Conservation (phyloP, 2,113 vertebrate genomes). For the Gymnarchus niloticus region DNA sequence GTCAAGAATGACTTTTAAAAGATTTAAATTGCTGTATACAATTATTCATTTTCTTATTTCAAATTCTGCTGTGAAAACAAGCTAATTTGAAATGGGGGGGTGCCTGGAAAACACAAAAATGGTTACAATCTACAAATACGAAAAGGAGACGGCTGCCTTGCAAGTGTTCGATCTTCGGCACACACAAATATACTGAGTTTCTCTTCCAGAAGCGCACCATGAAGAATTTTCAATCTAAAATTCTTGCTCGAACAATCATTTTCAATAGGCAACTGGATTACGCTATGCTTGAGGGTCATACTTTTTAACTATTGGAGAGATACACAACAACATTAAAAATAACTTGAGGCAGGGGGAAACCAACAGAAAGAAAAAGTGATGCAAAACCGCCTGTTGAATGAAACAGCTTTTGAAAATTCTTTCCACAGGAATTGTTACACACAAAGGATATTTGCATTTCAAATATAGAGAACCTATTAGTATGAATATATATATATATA, state of each 20-base stretch:
- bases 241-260: not conserved
- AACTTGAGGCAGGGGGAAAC: no score
- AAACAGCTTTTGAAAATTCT: slow-evolving; percentile 50
- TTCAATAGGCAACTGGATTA: not conserved
- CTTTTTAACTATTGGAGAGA: not conserved
- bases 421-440: slow-evolving; percentile 45
- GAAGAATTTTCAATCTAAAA: not conserved
- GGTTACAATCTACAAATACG: not conserved
- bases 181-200: no score
- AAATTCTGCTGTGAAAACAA: not conserved
- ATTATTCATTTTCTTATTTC: not conserved
- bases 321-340: not conserved
- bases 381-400: slow-evolving; percentile 45
- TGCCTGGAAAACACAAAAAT: not conserved
- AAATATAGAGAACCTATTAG: slow-evolving; percentile 52
- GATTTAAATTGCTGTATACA: not conserved
- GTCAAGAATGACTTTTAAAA: not conserved
- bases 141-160: not conserved
- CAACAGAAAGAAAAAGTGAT: no score
- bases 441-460: slow-evolving; percentile 27
- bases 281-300: not conserved
- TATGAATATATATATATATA: no score
- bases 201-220: slow-evolving; percentile 1
- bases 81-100: not conserved
- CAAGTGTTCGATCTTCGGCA: no score